These are phyloP conservation scores for Sarcophaga peregrina DNA, from an alignment of 1,140 invertebrate genomes.

Conservation along the genomic window DNA sequence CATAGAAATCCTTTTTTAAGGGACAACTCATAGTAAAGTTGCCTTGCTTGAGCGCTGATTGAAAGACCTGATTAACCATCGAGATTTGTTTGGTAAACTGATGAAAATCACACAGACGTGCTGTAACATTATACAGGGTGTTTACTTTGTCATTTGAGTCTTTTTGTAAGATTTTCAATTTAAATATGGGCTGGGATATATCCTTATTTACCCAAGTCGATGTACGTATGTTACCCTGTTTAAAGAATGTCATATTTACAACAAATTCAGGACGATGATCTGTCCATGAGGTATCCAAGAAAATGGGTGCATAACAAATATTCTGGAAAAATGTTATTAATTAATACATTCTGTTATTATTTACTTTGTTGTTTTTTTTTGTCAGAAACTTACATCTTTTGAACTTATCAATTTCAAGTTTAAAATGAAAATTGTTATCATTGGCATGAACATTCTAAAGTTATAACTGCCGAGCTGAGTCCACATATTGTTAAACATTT, in stretches of 20 bases:
- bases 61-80: not conserved
- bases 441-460: too few species aligned
- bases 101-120: not conserved
- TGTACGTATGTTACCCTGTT: constrained; percentile 49
- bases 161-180: not conserved
- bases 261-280: constrained; percentile 53
- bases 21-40: constrained; percentile 57
- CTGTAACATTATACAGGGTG: constrained; percentile 20
- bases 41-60: constrained; percentile 48
- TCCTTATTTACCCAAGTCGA: constrained; percentile 13
- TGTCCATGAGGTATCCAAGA: constrained; percentile 55
- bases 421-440: too few species aligned
- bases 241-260: constrained; percentile 59
- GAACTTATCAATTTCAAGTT: too few species aligned
- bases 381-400: too few species aligned
- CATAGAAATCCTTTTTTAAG: constrained; percentile 52
- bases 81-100: not conserved
- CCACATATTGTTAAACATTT: too few species aligned
- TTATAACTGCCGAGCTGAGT: too few species aligned
- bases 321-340: not conserved
- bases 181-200: not conserved
- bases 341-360: too few species aligned
- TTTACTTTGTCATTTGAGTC: not conserved
- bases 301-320: constrained; percentile 50
- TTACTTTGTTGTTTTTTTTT: too few species aligned